A percentile compares a stretch with the other conserved stretches of the same genome.
These are phyloP conservation scores for Coreius guichenoti DNA, from an alignment of 2,797 vertebrate species.

Conservation along the genomic window DNA sequence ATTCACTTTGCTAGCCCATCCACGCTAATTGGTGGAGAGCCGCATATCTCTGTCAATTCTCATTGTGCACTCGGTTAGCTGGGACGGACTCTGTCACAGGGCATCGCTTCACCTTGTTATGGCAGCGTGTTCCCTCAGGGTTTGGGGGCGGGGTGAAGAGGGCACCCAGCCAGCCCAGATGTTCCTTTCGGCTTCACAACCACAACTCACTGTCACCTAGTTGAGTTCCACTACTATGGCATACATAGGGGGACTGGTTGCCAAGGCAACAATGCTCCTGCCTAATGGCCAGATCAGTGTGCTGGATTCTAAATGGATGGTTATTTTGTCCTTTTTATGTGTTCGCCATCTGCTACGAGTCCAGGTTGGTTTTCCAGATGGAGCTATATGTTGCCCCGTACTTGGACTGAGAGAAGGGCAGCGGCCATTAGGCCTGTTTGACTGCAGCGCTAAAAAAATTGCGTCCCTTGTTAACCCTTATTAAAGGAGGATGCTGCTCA, in stretches of 20 bases:
- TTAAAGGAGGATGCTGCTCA: neutral
- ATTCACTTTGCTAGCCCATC: conserved; percentile 68
- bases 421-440: conserved; percentile 26
- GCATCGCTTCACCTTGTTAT: conserved; percentile 68
- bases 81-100: conserved; percentile 73
- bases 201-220: conserved; percentile 76
- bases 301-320: conserved; percentile 83
- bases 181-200: conserved; percentile 78
- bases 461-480: conserved; percentile 14
- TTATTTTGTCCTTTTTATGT: conserved; percentile 73
- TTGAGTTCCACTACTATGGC: conserved; percentile 76
- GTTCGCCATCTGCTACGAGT: conserved; percentile 82
- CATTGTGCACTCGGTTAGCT: conserved; percentile 80
- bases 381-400: conserved; percentile 59
- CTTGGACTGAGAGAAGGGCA: conserved; percentile 41
- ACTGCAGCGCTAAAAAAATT: conserved; percentile 3
- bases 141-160: conserved; percentile 65
- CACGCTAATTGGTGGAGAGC: conserved; percentile 72
- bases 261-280: conserved; percentile 80
- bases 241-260: conserved; percentile 74
- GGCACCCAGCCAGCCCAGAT: conserved; percentile 80
- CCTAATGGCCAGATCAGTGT: conserved; percentile 76
- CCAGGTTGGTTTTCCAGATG: conserved; percentile 55
- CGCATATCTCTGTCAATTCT: conserved; percentile 77
- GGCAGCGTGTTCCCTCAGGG: conserved; percentile 36